Evolutionary conservation across 1,140 invertebrate species (phyloP).

Genomic region (Monomorium pharaonis): DNA sequence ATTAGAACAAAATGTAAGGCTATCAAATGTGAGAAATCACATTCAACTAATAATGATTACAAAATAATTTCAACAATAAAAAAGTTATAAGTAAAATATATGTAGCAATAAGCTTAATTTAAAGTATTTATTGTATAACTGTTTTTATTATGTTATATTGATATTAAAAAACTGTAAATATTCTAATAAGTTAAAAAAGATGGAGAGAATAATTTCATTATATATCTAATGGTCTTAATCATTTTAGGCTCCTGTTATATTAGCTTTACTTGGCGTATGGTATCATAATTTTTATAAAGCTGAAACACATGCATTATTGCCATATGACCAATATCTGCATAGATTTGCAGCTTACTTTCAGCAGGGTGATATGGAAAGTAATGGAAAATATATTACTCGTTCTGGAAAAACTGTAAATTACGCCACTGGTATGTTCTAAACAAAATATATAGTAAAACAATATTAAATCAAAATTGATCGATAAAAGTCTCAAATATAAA

Average conservation of each 20-base stretch:
- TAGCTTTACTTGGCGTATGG: conserved; percentile 98
- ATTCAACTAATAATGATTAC: neutral
- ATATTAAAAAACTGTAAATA: neutral
- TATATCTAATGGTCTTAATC: neutral
- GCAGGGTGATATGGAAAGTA: conserved; percentile 99
- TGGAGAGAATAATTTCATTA: neutral
- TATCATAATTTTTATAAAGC: conserved; percentile 98
- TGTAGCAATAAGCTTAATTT: neutral
- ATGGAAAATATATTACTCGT: conserved; percentile 97
- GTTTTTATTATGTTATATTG: neutral
- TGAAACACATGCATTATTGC: conserved; percentile 98
- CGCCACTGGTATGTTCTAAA: conserved; percentile 89
- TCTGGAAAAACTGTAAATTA: conserved; percentile 92
- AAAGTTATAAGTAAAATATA: neutral
- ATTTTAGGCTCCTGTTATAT: conserved; percentile 94
- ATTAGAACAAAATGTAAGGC: conserved; percentile 96
- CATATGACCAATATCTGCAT: conserved; percentile 99
- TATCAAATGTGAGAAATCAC: neutral
- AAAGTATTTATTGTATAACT: conserved; percentile 13
- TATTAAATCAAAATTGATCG: no score
- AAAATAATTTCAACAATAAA: no score
- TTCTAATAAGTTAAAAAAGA: neutral
- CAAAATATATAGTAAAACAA: neutral
- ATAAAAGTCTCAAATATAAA: no score
- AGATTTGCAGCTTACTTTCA: conserved; percentile 99